Evolutionary conservation across 2,113 vertebrate species (phyloP).

Genomic region (Nibea albiflora): DNA sequence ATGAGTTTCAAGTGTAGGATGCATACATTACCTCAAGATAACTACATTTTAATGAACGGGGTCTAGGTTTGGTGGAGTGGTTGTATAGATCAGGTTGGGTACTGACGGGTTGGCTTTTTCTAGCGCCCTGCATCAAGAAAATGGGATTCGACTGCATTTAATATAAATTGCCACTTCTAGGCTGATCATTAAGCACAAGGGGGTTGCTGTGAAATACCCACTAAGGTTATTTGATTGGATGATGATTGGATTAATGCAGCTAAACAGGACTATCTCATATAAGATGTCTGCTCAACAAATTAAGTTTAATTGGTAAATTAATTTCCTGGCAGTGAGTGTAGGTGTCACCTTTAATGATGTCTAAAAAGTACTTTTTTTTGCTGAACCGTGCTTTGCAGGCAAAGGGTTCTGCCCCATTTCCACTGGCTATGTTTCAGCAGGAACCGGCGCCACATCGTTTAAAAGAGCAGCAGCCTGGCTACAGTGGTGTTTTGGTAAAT

Average conservation of each 20-base stretch:
- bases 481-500: neutral
- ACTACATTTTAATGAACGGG: neutral
- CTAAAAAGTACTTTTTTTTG: neutral
- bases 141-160: neutral
- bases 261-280: neutral
- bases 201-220: conserved; percentile 1
- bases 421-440: neutral
- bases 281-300: conserved; percentile 28
- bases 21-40: neutral
- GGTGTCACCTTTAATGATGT: conserved; percentile 23
- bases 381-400: conserved; percentile 6
- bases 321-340: conserved; percentile 11
- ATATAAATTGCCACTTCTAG: neutral
- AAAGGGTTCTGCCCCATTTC: neutral
- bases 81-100: neutral
- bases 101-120: neutral
- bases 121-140: neutral
- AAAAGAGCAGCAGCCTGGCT: neutral
- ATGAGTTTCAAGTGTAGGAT: neutral
- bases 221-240: neutral
- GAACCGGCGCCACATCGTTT: neutral
- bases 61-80: neutral
- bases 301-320: conserved; percentile 9
- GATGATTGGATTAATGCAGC: conserved; percentile 7
- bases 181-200: neutral